Evolutionary conservation across 1,140 invertebrate species (phyloP).

Genomic region (Drosophila auraria): DNA sequence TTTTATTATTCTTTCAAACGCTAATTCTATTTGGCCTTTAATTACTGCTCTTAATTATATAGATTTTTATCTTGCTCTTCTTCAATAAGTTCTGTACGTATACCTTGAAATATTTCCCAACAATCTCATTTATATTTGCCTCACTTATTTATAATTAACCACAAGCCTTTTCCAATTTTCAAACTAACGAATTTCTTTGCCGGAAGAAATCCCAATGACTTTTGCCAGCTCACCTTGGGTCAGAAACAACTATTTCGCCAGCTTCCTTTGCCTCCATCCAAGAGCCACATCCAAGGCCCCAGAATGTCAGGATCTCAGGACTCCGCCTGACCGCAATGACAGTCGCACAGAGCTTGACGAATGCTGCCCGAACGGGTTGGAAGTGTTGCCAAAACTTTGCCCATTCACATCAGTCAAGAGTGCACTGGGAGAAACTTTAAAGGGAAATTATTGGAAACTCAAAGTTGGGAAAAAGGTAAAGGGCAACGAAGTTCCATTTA

Average conservation of each 20-base stretch:
- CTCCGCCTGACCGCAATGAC: conserved; percentile 49
- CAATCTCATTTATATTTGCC: neutral
- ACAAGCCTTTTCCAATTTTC: neutral
- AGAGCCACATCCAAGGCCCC: neutral
- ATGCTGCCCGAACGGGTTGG: conserved; percentile 37
- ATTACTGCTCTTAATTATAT: too few relatives aligned
- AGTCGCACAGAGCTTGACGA: conserved; percentile 54
- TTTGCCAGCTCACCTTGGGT: conserved; percentile 26
- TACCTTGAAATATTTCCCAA: neutral
- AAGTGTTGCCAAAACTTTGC: conserved; percentile 50
- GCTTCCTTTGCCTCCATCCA: neutral
- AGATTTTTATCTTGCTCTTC: too few relatives aligned
- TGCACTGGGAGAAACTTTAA: neutral
- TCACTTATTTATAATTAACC: neutral
- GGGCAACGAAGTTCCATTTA: too few relatives aligned
- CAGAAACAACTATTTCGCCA: neutral
- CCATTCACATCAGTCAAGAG: conserved; percentile 51
- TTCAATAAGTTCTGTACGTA: too few relatives aligned
- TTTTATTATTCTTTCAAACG: too few relatives aligned
- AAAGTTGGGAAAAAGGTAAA: too few relatives aligned
- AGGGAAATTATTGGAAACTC: too few relatives aligned
- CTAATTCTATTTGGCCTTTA: too few relatives aligned
- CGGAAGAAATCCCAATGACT: conserved; percentile 17
- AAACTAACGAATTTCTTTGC: neutral
- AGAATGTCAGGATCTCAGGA: neutral